A percentile compares a stretch with the other conserved stretches of the same genome.
phyloP scores from a whole-genome alignment of 2,797 vertebrate genomes.

The Iguana delicatissima region DNA sequence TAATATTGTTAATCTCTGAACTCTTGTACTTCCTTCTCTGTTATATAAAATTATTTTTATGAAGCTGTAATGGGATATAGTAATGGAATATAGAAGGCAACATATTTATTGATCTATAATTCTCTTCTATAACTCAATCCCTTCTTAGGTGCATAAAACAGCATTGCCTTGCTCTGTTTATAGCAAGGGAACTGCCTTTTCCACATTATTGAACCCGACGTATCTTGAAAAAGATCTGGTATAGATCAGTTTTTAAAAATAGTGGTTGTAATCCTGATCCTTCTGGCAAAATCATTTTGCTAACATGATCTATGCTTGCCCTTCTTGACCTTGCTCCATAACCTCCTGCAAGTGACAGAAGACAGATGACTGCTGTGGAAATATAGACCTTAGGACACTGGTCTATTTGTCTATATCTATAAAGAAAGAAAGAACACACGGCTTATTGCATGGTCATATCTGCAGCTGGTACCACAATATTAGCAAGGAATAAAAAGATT shows the following conservation, averaged over 20 bases:
- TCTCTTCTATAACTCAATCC: neutral
- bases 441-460: neutral
- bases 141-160: neutral
- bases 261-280: neutral
- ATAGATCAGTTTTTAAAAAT: neutral
- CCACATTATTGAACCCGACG: neutral
- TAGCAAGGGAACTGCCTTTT: neutral
- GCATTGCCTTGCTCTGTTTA: neutral
- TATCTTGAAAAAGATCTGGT: neutral
- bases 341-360: neutral
- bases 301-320: neutral
- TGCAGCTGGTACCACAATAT: neutral
- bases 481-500: neutral
- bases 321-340: neutral
- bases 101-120: constrained; percentile 8
- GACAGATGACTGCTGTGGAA: neutral
- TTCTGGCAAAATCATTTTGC: neutral
- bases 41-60: constrained; percentile 3
- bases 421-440: neutral
- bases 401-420: neutral
- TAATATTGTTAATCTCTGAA: neutral
- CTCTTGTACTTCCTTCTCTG: neutral
- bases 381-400: neutral
- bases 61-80: too few relatives aligned
- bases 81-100: neutral